phyloP scores from a whole-genome alignment of 1,140 invertebrate species.

The Musca domestica region DNA sequence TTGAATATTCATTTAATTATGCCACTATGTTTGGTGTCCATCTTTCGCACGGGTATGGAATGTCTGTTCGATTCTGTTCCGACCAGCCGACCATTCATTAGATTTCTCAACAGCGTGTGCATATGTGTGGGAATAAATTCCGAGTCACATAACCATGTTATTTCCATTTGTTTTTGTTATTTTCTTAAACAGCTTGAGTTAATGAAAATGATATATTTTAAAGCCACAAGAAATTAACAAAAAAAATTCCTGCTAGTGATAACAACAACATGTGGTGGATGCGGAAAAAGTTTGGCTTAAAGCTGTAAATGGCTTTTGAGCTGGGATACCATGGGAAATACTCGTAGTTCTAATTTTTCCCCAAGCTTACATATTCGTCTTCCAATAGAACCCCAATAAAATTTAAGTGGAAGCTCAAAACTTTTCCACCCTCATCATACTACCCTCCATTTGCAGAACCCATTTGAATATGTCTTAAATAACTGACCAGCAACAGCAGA shows the following conservation, averaged over 20 bases:
- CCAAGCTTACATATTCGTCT: too few relatives aligned
- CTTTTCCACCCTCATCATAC: too few relatives aligned
- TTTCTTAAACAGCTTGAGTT: slow-evolving; percentile 10
- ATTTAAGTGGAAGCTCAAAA: too few relatives aligned
- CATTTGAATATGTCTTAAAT: too few relatives aligned
- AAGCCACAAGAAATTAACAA: neutral
- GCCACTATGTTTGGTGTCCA: neutral
- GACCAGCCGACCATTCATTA: slow-evolving; percentile 11
- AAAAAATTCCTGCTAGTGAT: neutral
- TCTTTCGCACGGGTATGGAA: neutral
- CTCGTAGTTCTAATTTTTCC: too few relatives aligned
- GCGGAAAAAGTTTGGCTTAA: too few relatives aligned
- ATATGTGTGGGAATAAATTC: slow-evolving; percentile 13
- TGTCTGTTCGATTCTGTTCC: neutral
- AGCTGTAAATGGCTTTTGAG: too few relatives aligned
- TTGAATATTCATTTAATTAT: too few relatives aligned
- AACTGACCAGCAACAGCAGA: neutral
- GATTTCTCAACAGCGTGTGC: neutral
- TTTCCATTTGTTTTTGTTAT: neutral
- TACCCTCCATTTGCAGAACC: too few relatives aligned
- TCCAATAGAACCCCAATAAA: too few relatives aligned
- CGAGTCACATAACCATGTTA: slow-evolving; percentile 7
- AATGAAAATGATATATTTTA: slow-evolving; percentile 19
- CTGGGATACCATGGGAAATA: too few relatives aligned
- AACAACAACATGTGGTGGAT: neutral